These are phyloP conservation scores for Aphaenogaster floridana DNA, from an alignment of 1,140 invertebrate genomes.

Conservation along the genomic window DNA sequence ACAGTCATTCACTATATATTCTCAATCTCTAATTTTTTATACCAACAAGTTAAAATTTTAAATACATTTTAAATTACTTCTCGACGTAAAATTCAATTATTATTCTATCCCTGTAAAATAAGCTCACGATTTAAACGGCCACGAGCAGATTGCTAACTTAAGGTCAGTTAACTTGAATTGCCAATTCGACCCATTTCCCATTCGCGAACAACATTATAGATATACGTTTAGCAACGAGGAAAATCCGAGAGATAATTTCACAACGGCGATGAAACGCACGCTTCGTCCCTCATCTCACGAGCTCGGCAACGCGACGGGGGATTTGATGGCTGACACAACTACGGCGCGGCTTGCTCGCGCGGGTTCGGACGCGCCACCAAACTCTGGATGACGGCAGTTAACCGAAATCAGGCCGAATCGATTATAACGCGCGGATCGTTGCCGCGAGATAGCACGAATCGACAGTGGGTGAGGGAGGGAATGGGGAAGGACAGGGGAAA, in stretches of 20 bases:
- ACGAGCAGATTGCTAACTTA: not conserved
- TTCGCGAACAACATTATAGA: no score
- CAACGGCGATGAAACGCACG: slow-evolving; percentile 21
- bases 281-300: slow-evolving; percentile 42
- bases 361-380: slow-evolving; percentile 71
- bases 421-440: slow-evolving; percentile 82
- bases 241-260: slow-evolving; percentile 53
- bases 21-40: not conserved
- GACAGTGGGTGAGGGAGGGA: slow-evolving; percentile 62
- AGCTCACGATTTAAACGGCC: not conserved
- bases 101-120: not conserved
- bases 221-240: slow-evolving; percentile 2
- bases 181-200: not conserved
- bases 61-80: not conserved
- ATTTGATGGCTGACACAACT: slow-evolving; percentile 72
- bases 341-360: slow-evolving; percentile 64
- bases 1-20: not conserved
- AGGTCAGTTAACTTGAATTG: not conserved
- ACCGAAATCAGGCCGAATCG: slow-evolving; percentile 82
- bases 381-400: slow-evolving; percentile 82
- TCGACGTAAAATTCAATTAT: not conserved
- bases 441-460: slow-evolving; percentile 78
- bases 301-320: slow-evolving; percentile 43
- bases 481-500: slow-evolving; percentile 61
- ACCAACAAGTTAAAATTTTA: not conserved